Evolutionary conservation across 2,888 invertebrate genomes (phyloP), one percentile per base, ranked within the genome.

Genomic region (Coremacera marginata): DNA sequence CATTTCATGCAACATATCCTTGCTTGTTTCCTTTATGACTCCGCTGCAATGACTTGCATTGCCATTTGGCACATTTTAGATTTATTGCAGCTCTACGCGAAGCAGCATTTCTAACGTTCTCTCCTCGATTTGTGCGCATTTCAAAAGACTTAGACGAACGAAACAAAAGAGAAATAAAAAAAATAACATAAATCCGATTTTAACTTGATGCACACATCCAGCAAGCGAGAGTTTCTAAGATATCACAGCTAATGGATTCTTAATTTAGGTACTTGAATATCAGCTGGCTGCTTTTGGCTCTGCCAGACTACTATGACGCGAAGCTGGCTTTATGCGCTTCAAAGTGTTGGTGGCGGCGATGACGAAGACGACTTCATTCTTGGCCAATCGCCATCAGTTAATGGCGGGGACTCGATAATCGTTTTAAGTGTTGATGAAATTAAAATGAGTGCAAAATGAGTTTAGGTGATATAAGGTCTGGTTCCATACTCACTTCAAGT

Each of bases 61-160:
- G 84, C 81, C 83, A 84, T 86, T 88, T 88, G 88, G 89, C 88
- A 88, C 88, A 86, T 86, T 84, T 84, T 83, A 86, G 87, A 89
- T 88, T 88, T 88, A 88, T 89, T 84, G 88, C 83, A 82, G 78
- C 83, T 44, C 62, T 60, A 27, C 72, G 60, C 62, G 60, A 31
- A 60, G 71, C 37, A 34, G 49, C 62, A 72, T 72, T 72, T 72
- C 72, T 62, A 72, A 72, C 49, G 60, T 44, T 72, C 72, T 44
- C 25, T 34, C 14, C 62, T 37, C 72, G 62, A 72, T 72, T 49
- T 60, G 71, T 19, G 71, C 19, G 57, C 60, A 60, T 55, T 71
- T n/a, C 19, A 9, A 27, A 34, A 52, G 52, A 70, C 52, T 70
- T 51, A 51, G 52, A 11, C 7, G n/a, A 37, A 37, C 2, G 22